Evolutionary conservation across 2,797 vertebrate genomes (phyloP).

Genomic region (Sebastes ruberrimus): DNA sequence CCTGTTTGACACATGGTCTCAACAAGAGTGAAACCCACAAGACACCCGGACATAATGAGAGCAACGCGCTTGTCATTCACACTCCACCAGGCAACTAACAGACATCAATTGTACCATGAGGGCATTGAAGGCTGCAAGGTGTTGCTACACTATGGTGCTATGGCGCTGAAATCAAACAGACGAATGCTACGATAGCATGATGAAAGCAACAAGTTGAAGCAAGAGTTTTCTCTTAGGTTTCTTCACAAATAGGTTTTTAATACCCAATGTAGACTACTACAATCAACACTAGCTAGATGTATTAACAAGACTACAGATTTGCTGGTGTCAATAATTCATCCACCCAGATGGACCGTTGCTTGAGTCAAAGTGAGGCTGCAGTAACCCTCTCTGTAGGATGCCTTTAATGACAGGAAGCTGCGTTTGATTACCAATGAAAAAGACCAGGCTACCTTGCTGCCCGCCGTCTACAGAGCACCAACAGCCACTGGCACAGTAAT

Average conservation of each 20-base stretch:
- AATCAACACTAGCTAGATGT: neutral
- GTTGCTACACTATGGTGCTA: neutral
- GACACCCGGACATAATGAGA: constrained; percentile 28
- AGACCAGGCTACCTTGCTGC: neutral
- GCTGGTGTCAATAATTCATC: constrained; percentile 40
- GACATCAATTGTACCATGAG: constrained; percentile 1
- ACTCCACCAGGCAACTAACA: constrained; percentile 6
- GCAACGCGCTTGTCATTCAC: constrained; percentile 12
- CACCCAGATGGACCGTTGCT: neutral
- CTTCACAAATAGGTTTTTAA: neutral
- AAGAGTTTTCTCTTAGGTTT: neutral
- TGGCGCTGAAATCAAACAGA: neutral
- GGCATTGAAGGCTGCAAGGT: constrained; percentile 13
- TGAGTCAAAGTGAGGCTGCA: constrained; percentile 10
- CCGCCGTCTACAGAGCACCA: constrained; percentile 1
- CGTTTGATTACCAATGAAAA: constrained; percentile 14
- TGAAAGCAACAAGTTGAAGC: neutral
- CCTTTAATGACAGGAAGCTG: constrained; percentile 58
- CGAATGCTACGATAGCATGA: neutral
- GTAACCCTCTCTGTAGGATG: constrained; percentile 14
- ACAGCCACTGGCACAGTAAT: constrained; percentile 19
- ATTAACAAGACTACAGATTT: neutral
- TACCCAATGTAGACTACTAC: neutral
- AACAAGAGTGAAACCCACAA: constrained; percentile 56
- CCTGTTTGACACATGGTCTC: constrained; percentile 52